Evolutionary conservation across 2,113 vertebrate genomes (phyloP).

Genomic region (Oostethus manadensis): DNA sequence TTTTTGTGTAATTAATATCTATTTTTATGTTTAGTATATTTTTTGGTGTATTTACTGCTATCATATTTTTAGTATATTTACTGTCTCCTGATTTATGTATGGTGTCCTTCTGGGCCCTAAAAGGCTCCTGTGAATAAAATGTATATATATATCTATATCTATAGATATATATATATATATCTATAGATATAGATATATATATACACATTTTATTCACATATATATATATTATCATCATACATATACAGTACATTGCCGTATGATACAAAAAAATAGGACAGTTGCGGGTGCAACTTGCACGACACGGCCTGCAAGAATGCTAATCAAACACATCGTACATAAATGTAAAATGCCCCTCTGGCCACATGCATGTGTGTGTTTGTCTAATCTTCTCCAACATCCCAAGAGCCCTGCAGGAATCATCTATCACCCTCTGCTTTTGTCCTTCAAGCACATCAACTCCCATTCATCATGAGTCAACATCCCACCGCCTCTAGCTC

Average conservation of each 20-base stretch:
- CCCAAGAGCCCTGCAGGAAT: constrained; percentile 24
- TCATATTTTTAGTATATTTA: too few relatives aligned
- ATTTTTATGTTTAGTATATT: too few relatives aligned
- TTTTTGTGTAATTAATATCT: neutral
- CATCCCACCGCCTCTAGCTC: constrained; percentile 16
- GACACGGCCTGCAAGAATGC: constrained; percentile 3
- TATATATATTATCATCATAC: too few relatives aligned
- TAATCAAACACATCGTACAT: constrained; percentile 14
- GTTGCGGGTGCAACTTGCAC: neutral
- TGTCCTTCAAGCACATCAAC: constrained; percentile 32
- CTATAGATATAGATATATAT: too few relatives aligned
- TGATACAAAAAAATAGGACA: too few relatives aligned
- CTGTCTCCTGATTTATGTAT: too few relatives aligned
- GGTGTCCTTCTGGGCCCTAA: neutral
- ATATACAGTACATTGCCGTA: too few relatives aligned
- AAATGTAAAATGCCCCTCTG: constrained; percentile 22
- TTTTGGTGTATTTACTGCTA: too few relatives aligned
- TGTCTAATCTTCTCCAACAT: constrained; percentile 30
- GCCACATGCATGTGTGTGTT: constrained; percentile 24
- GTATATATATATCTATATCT: too few relatives aligned
- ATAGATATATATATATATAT: too few relatives aligned
- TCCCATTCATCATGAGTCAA: constrained; percentile 40
- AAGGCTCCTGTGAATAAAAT: neutral
- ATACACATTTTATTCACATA: too few relatives aligned
- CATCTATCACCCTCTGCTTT: constrained; percentile 38